Evolutionary conservation across 2,113 vertebrate species (phyloP), one percentile per base, ranked within the genome.

Genomic region (Dolichallabes microphthalmus): DNA sequence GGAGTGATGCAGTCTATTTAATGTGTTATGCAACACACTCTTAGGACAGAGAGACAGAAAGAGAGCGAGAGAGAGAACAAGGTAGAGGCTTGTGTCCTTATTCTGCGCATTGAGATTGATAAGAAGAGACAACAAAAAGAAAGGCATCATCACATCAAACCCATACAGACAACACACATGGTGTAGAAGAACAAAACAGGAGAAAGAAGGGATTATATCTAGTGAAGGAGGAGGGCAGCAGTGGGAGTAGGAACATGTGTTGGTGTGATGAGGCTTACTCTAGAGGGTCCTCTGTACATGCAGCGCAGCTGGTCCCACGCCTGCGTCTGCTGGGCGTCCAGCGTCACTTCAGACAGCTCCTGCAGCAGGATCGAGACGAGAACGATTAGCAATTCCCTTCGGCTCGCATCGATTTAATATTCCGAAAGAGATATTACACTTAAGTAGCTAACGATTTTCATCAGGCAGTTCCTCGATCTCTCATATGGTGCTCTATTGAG

Each of bases 311-410:
- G 97, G 88, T 97, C 96, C 92, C 97, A 98, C 12, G 98, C 96
- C 85, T 98, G 97, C 60, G 95, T 94, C 93, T 99, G 98, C 92
- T 98, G 97, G 76, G 95, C 93, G 88, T 98, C 97, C 92, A 99
- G 83, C 2, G 89, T 87, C 2, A 94, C 92, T 74, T 97, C 97
- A 25, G 94, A 90, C 57, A 91, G 90, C 66, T 93, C 84, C 97
- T 98, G 92, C 35, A 81, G 76, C 88, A 90, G 82, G 86, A 89
- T 30, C 80, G 82, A 90, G 78, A 82, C 61, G 60, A 12, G 64
- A 55, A 39, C 50, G 25, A 20, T 82, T 50, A 85, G 58, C 53
- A 53, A 45, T 11, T 77, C 20, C 53, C 53, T 57, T 77, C 10
- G 14, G 1, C 20, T 77, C 52, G 4, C 27, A 32, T 2, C 14